phyloP scores from a whole-genome alignment of 2,888 invertebrate genomes.

The Adelognathus sp. region DNA sequence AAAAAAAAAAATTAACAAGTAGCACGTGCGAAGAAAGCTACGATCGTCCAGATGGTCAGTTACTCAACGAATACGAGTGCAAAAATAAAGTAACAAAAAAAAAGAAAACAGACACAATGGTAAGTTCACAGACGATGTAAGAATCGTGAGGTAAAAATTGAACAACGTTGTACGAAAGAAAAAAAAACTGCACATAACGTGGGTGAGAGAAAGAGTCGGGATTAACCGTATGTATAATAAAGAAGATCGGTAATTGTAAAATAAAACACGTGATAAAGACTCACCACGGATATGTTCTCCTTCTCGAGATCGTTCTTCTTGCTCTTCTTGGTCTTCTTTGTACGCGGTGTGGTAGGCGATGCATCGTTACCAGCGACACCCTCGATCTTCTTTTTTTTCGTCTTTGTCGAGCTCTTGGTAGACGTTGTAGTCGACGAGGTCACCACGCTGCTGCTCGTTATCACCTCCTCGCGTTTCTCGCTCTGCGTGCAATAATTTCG shows the following conservation, averaged over 20 bases:
- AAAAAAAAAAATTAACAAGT: not conserved
- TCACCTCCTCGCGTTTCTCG: conserved; percentile 78
- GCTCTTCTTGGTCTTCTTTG: conserved; percentile 85
- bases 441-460: conserved; percentile 74
- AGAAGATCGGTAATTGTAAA: conserved; percentile 6
- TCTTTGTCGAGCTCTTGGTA: conserved; percentile 74
- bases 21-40: not conserved
- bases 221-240: too few species aligned
- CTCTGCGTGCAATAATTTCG: conserved; percentile 67
- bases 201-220: not conserved
- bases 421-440: conserved; percentile 67
- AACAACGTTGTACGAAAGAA: not conserved
- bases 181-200: not conserved
- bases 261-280: conserved; percentile 68
- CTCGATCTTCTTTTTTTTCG: conserved; percentile 80
- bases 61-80: not conserved
- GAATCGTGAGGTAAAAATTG: not conserved
- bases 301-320: conserved; percentile 85
- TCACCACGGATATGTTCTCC: conserved; percentile 87
- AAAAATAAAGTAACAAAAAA: conserved; percentile 25
- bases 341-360: conserved; percentile 79
- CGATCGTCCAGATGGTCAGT: not conserved
- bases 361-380: conserved; percentile 77
- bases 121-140: not conserved
- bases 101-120: not conserved